Evolutionary conservation across 2,888 invertebrate genomes (phyloP).

Genomic region (Diploptera punctata): DNA sequence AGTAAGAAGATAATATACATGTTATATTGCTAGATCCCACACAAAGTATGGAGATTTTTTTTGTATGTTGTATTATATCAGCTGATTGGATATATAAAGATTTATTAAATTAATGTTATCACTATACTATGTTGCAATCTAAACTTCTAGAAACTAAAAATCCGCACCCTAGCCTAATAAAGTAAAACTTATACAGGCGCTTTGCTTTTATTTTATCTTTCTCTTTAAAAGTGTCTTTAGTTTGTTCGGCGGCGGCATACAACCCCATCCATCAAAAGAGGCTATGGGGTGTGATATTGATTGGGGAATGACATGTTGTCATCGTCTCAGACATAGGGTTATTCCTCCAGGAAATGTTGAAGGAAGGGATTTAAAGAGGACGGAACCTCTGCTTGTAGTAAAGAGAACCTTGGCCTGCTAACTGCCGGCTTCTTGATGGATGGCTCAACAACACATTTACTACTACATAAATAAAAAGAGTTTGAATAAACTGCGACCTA

Average conservation of each 20-base stretch:
- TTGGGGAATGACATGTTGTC: conserved; percentile 43
- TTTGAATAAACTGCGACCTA: neutral
- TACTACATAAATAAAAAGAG: neutral
- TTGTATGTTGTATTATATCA: too few relatives aligned
- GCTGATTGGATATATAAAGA: too few relatives aligned
- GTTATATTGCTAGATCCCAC: too few relatives aligned
- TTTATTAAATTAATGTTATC: too few relatives aligned
- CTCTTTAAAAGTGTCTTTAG: neutral
- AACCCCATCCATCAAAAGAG: conserved; percentile 33
- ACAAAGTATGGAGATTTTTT: too few relatives aligned
- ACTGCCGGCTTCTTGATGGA: conserved; percentile 3
- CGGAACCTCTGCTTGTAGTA: neutral
- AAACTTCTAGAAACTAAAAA: too few relatives aligned
- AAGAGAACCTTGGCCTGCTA: neutral
- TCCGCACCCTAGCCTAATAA: neutral
- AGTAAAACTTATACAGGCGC: neutral
- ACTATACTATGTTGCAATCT: too few relatives aligned
- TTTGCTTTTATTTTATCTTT: neutral
- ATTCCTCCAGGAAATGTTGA: conserved; percentile 20
- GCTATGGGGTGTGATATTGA: conserved; percentile 37
- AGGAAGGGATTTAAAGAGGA: conserved; percentile 28
- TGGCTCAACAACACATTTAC: conserved; percentile 13
- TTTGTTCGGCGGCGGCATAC: neutral
- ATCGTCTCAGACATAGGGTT: conserved; percentile 27
- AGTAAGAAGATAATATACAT: too few relatives aligned